Evolutionary conservation across 2,113 vertebrate genomes (phyloP).

Genomic region (Sorex fumeus): DNA sequence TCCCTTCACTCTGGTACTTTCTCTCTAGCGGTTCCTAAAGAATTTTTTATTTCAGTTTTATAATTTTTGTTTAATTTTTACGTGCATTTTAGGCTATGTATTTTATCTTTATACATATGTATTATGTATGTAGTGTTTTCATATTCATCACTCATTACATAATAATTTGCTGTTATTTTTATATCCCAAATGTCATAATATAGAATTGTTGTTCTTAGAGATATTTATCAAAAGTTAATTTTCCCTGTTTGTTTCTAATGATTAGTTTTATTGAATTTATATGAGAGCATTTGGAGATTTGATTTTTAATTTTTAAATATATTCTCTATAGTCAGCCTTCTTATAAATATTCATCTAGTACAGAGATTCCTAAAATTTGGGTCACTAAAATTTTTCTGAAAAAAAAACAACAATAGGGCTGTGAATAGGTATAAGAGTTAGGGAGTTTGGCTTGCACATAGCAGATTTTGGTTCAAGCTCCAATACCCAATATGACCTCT

Average conservation of each 20-base stretch:
- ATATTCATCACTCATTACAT: no score
- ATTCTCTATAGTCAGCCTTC: not conserved
- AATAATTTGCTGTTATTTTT: not conserved
- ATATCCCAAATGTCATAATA: not conserved
- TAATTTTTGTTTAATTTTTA: no score
- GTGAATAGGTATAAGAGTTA: no score
- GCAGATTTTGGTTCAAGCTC: no score
- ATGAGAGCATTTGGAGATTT: not conserved
- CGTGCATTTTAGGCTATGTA: no score
- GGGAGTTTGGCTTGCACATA: no score
- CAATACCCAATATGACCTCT: no score
- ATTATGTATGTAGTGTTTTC: not conserved
- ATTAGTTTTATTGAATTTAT: not conserved
- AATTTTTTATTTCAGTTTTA: not conserved
- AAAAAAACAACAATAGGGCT: no score
- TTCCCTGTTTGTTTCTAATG: not conserved
- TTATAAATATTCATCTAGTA: not conserved
- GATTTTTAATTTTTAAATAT: not conserved
- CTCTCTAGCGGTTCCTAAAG: not conserved
- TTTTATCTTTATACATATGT: no score
- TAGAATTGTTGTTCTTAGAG: not conserved
- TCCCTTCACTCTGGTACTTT: no score
- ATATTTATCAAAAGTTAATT: not conserved
- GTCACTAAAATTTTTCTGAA: no score
- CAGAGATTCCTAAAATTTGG: no score